Evolutionary conservation across 2,113 vertebrate species (phyloP), one percentile per base, ranked within the genome.

Genomic region (Microtus oregoni): DNA sequence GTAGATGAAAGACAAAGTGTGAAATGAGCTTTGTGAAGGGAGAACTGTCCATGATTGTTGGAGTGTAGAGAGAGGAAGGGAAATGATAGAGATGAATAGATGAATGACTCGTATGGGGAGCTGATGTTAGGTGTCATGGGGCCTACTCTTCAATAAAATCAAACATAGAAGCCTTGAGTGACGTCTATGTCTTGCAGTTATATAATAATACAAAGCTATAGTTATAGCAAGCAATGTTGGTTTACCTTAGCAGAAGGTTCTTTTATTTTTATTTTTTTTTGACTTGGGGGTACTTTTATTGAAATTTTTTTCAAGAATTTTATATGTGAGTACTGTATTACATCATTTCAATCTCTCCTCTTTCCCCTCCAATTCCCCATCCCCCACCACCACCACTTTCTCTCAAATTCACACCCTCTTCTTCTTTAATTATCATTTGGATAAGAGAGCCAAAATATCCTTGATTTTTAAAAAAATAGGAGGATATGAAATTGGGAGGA

Each of bases 51-150:
- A 5, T 1, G 9, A 35, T 2, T 22, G 0, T 28, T 28, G 32
- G 22, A 35, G 55, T 15, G 3, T 6, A 26, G 30, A 11, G 10
- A 24, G 4, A 58, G 12, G 4, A 38, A 70, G 22, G 38, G 7
- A 68, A 86, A n/a, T 8, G 41, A 70, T 3, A 7, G 77, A 32
- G 65, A 32, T 2, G 6, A 38, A 35, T 75, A 10, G 2, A 20
- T 24, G 6, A 58, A 0, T 58, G 58, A 17, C 58, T 17, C 10
- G 2, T 6, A 32, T 26, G 15, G 3, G 0, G 14, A 76, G 7
- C 0, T 68, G 24, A 38, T 30, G 5, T 8, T 1, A 0, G 0
- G 0, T 38, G 13, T 4, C 19, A 15, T 5, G 55, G 30, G 2
- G 4, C 24, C 15, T 65, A 24, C 20, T 58, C 10, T 13, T 81